Percentiles rank a stretch among this genome's conserved stretches.
phyloP scores from a whole-genome alignment of 2,797 vertebrate species.

The Varecia variegata region DNA sequence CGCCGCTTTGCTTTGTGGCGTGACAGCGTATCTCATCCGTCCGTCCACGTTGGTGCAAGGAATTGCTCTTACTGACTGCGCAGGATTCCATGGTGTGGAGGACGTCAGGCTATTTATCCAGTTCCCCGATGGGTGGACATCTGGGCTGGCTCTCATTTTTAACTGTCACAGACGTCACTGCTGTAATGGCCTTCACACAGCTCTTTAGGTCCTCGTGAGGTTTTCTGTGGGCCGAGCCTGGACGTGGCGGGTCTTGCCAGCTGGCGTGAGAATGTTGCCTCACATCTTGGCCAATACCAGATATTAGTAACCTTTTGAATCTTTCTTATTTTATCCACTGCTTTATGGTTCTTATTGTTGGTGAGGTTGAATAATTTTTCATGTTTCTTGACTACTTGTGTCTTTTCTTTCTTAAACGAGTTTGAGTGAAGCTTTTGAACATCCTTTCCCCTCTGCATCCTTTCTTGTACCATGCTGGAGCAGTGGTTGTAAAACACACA shows the following conservation, averaged over 20 bases:
- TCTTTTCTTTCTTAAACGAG: background rate
- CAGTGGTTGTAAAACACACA: background rate
- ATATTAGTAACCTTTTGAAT: background rate
- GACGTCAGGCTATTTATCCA: background rate
- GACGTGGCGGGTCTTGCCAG: background rate
- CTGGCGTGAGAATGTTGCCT: background rate
- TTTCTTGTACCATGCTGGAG: background rate
- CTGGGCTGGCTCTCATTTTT: background rate
- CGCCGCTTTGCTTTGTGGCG: rapidly evolving
- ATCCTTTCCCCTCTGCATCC: background rate
- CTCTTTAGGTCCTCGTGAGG: background rate
- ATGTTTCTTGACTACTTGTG: background rate
- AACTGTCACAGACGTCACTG: rapidly evolving
- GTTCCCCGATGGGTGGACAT: rapidly evolving
- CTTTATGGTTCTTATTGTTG: background rate
- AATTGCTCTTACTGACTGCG: rapidly evolving
- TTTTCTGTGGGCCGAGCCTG: background rate
- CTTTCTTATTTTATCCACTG: background rate
- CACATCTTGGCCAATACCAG: background rate
- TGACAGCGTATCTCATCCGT: rapidly evolving
- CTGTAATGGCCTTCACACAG: rapidly evolving
- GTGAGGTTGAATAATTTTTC: background rate
- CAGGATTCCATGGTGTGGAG: rapidly evolving
- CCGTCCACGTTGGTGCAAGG: rapidly evolving
- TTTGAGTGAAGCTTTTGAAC: background rate